These are phyloP conservation scores for Thoracochromis brauschi DNA, from an alignment of 2,113 vertebrate species.

Conservation along the genomic window DNA sequence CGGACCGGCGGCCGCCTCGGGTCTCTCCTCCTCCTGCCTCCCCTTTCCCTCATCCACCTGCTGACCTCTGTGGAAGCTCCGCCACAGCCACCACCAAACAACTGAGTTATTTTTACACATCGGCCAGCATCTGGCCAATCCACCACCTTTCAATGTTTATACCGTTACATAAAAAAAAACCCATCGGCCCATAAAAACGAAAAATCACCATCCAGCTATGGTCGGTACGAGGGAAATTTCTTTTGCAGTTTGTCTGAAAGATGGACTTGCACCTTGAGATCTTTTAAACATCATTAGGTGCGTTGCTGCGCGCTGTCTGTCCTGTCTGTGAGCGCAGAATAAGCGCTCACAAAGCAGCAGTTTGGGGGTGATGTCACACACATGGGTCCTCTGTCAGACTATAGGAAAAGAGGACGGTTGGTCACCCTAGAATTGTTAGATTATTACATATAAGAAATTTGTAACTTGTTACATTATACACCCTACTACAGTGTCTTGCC, in stretches of 20 bases:
- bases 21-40: background rate
- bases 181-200: background rate
- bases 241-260: background rate
- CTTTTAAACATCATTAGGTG: background rate
- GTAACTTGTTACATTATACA: background rate
- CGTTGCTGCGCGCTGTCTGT: background rate
- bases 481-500: background rate
- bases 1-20: too few species aligned
- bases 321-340: background rate
- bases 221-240: background rate
- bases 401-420: background rate
- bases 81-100: background rate
- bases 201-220: background rate
- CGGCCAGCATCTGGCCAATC: background rate
- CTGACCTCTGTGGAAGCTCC: background rate
- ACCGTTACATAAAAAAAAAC: fast-evolving
- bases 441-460: background rate
- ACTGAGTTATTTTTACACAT: background rate
- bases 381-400: background rate
- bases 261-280: background rate
- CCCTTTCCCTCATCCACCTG: background rate
- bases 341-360: background rate
- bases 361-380: background rate
- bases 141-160: background rate
- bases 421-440: background rate